phyloP scores from a whole-genome alignment of 2,797 vertebrate species.

The Sciurus vulgaris region DNA sequence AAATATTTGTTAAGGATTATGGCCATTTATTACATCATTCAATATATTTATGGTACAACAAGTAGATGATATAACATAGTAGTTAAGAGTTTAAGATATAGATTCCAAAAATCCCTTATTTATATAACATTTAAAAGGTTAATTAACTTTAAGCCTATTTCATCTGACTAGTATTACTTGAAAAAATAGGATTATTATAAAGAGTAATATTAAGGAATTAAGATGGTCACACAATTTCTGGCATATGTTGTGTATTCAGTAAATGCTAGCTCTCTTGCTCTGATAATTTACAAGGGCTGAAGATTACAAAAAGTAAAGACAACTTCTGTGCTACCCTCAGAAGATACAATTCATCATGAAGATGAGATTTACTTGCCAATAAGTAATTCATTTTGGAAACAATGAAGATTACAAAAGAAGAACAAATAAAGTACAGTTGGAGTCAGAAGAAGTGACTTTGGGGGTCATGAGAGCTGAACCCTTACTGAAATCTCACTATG shows the following conservation, averaged over 20 bases:
- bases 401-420: neutral
- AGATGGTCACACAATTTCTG: neutral
- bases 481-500: neutral
- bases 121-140: neutral
- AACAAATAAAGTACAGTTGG: neutral
- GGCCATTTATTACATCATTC: neutral
- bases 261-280: neutral
- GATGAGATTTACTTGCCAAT: neutral
- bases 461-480: neutral
- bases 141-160: neutral
- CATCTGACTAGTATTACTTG: neutral
- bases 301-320: neutral
- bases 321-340: neutral
- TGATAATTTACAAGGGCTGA: neutral
- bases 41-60: neutral
- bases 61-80: neutral
- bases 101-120: neutral
- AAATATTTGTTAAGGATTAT: neutral
- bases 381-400: neutral
- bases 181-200: neutral
- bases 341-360: neutral
- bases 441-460: neutral
- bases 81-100: slow-evolving; percentile 20
- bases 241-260: neutral
- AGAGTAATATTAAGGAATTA: neutral